Evolutionary conservation across 1,140 invertebrate species (phyloP), one percentile per base, ranked within the genome.

Genomic region (Neodiprion fabricii): DNA sequence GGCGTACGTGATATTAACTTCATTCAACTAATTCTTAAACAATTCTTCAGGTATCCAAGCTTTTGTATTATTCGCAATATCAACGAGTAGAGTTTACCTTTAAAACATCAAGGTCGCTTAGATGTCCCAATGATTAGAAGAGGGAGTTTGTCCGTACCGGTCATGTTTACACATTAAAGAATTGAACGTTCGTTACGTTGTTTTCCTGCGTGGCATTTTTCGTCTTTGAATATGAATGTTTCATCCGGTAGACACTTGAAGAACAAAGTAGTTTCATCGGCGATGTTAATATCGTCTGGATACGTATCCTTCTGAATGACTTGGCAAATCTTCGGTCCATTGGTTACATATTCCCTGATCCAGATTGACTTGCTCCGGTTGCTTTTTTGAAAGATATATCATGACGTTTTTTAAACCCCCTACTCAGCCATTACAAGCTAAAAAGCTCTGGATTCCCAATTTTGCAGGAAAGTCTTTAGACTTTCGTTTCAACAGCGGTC

Each of bases 1-100:
- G 17, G 17, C 0, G 17, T 21, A 21, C 17, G 17, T 21, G 17
- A 21, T 0, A 70, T 75, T 65, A 4, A 75, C 74, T 72, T 75
- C 67, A 72, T 75, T 75, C 61, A 86, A 71, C 81, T 73, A 72
- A 71, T 76, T 73, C 75, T 75, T 77, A 74, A 81, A 84, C 72
- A 86, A 74, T 77, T 78, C 73, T 72, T 73, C 77, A 14, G 86
- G 90, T 87, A 90, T 90, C 89, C 89, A 91, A 70, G 89, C 86
- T 78, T 85, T 90, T 74, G 83, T 85, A 78, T 90, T 90, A 70
- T 78, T 78, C 70, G 79, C 78, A 81, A 90, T 89, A 71, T 82
- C 75, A 49, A 86, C 82, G 73, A 84, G 86, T 74, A 89, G 79
- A 73, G 78, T 79, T 74, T 81, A 79, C 85, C 84, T 79, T 89